phyloP scores from a whole-genome alignment of 2,113 vertebrate species.

The Pongo abelii region DNA sequence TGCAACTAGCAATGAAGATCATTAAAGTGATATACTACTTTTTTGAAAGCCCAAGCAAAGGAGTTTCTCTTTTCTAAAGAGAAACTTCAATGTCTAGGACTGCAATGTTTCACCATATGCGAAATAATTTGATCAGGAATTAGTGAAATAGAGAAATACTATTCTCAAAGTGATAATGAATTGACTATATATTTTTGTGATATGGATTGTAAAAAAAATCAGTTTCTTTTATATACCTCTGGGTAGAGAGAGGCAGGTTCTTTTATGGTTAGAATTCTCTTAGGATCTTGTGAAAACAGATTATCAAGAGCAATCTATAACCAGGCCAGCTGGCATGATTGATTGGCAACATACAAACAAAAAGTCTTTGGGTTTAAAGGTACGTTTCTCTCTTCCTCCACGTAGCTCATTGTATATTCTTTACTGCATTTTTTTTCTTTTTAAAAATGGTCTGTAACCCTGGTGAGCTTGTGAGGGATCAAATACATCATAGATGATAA shows the following conservation, averaged over 20 bases:
- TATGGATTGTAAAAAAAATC: not conserved
- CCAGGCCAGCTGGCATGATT: constrained; percentile 47
- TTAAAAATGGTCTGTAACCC: constrained; percentile 37
- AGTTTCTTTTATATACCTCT: not conserved
- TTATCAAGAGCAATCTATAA: constrained; percentile 29
- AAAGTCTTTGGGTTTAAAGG: constrained; percentile 56
- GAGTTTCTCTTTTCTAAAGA: not conserved
- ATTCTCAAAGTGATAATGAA: not conserved
- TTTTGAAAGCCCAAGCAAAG: not conserved
- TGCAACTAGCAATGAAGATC: not conserved
- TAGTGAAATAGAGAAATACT: constrained; percentile 12
- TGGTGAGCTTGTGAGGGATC: constrained; percentile 29
- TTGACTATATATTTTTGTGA: not conserved
- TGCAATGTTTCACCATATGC: not conserved
- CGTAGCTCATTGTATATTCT: not conserved
- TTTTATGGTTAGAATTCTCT: constrained; percentile 57
- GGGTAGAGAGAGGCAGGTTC: not conserved
- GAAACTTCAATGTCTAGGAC: not conserved
- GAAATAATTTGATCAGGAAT: not conserved
- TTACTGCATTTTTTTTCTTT: not conserved
- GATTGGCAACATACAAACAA: constrained; percentile 49
- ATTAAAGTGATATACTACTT: not conserved
- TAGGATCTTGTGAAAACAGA: constrained; percentile 56
- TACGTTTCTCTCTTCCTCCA: not conserved
- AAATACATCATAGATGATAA: constrained; percentile 53